phyloP scores from a whole-genome alignment of 1,140 invertebrate genomes.

The Drosophila biarmipes region DNA sequence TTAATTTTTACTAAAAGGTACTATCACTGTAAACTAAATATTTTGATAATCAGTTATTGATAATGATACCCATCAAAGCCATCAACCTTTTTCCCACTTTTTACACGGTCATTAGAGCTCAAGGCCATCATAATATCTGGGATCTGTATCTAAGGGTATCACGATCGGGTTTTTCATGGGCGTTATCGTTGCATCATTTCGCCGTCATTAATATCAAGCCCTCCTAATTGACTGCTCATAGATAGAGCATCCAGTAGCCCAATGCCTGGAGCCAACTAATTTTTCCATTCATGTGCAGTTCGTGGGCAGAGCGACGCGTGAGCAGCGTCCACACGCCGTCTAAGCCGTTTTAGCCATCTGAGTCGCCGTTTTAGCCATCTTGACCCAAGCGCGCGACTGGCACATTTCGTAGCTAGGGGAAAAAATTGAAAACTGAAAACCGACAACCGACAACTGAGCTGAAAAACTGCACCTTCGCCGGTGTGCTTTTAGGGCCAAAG shows the following conservation, averaged over 20 bases:
- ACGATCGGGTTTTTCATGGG: background rate
- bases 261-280: background rate
- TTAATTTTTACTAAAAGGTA: no score
- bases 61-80: background rate
- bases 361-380: constrained; percentile 24
- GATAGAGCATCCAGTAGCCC: constrained; percentile 11
- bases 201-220: background rate
- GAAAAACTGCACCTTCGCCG: constrained; percentile 66
- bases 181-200: background rate
- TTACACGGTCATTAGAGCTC: background rate
- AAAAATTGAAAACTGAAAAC: constrained; percentile 20
- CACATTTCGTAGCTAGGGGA: constrained; percentile 56
- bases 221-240: background rate
- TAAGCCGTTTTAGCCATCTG: background rate
- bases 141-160: background rate
- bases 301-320: constrained; percentile 67
- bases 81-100: background rate
- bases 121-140: background rate
- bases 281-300: constrained; percentile 62
- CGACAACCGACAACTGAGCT: constrained; percentile 30
- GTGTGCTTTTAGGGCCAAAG: constrained; percentile 73
- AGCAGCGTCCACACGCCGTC: constrained; percentile 54
- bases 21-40: no score
- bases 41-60: background rate
- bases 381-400: constrained; percentile 58